phyloP scores from a whole-genome alignment of 2,797 vertebrate genomes.

The Masticophis lateralis region DNA sequence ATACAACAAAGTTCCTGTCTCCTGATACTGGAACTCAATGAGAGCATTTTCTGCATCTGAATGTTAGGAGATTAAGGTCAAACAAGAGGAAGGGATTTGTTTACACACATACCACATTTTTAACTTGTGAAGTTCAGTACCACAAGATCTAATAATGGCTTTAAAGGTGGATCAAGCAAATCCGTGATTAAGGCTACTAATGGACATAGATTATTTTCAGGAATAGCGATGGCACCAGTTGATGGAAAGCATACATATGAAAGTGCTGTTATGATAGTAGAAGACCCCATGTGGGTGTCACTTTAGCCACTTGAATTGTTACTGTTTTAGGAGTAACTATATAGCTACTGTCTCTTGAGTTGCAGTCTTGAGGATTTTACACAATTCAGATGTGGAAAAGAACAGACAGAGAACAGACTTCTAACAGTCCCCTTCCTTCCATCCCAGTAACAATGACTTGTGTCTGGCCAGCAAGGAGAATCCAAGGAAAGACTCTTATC shows the following conservation, averaged over 20 bases:
- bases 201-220: neutral
- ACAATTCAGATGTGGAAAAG: neutral
- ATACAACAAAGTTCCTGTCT: neutral
- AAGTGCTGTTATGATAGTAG: neutral
- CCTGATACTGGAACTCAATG: neutral
- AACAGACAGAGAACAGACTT: neutral
- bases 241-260: neutral
- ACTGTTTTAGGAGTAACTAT: neutral
- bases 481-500: neutral
- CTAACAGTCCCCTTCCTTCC: neutral
- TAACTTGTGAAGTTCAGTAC: neutral
- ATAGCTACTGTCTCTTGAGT: neutral
- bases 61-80: neutral
- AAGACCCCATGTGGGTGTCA: neutral
- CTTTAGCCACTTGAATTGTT: neutral
- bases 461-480: neutral
- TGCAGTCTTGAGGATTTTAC: neutral
- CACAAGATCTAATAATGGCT: neutral
- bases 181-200: neutral
- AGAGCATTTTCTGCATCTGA: neutral
- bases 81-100: neutral
- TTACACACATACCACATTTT: neutral
- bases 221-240: neutral
- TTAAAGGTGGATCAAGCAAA: neutral
- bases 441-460: neutral